Evolutionary conservation across 2,888 invertebrate genomes (phyloP).

Genomic region (Blera fallax): DNA sequence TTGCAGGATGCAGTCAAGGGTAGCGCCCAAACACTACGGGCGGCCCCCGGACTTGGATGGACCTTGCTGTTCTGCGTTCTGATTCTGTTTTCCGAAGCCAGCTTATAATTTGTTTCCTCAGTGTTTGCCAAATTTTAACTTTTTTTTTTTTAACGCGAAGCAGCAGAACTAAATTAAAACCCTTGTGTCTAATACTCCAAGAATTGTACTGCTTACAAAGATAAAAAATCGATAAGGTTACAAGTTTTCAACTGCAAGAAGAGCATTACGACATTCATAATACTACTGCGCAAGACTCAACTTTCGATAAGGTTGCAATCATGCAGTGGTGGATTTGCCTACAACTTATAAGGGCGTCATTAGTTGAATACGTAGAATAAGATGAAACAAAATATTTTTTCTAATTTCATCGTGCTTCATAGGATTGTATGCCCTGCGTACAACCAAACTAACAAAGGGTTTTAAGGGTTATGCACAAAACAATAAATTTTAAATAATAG

Average conservation of each 20-base stretch:
- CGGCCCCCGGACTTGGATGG: slow-evolving; percentile 93
- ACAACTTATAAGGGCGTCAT: too few species aligned
- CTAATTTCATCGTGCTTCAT: too few species aligned
- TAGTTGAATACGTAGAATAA: too few species aligned
- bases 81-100: slow-evolving; percentile 81
- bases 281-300: not conserved
- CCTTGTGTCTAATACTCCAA: not conserved
- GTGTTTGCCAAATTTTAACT: not conserved
- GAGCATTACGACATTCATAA: not conserved
- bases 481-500: too few species aligned
- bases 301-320: not conserved
- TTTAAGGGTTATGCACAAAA: too few species aligned
- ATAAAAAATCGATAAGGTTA: not conserved
- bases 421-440: too few species aligned
- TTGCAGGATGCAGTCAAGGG: slow-evolving; percentile 90
- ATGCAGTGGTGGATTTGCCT: too few species aligned
- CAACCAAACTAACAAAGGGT: too few species aligned
- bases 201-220: not conserved
- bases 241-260: not conserved
- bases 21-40: slow-evolving; percentile 94
- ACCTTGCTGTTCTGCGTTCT: slow-evolving; percentile 84
- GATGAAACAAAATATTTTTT: too few species aligned
- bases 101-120: slow-evolving; percentile 77
- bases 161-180: not conserved
- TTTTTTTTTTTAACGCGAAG: not conserved